phyloP scores from a whole-genome alignment of 2,888 invertebrate genomes.

The Conomelus anceps region DNA sequence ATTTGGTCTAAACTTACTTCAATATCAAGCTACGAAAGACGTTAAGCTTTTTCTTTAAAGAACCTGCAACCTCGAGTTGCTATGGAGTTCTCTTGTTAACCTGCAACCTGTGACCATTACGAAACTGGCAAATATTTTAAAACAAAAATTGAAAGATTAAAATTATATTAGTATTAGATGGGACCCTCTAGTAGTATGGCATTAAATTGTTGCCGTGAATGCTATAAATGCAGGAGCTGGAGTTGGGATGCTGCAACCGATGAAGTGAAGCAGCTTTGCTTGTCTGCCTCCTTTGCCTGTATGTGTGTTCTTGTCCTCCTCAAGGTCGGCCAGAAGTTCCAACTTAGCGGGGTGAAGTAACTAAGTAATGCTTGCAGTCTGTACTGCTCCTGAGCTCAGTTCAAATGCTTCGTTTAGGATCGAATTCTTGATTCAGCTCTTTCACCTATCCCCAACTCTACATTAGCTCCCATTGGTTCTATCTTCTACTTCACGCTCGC shows the following conservation, averaged over 20 bases:
- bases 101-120: too few species aligned
- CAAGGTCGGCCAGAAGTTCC: neutral
- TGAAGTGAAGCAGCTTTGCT: neutral
- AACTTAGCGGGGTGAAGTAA: neutral
- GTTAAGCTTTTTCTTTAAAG: too few species aligned
- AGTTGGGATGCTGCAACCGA: neutral
- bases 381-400: neutral
- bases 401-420: neutral
- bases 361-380: neutral
- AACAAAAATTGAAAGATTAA: too few species aligned
- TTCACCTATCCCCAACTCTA: neutral
- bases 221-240: too few species aligned
- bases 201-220: too few species aligned
- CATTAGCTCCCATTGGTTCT: neutral
- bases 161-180: too few species aligned
- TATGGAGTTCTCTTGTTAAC: too few species aligned
- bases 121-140: too few species aligned
- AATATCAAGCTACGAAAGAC: too few species aligned
- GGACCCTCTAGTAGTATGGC: too few species aligned
- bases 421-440: neutral
- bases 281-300: neutral
- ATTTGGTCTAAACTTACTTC: too few species aligned
- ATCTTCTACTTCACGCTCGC: neutral
- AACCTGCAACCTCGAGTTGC: too few species aligned
- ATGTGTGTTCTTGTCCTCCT: neutral